Conservation (phyloP, 2,113 vertebrate species). For the Pterocles orientalis region DNA sequence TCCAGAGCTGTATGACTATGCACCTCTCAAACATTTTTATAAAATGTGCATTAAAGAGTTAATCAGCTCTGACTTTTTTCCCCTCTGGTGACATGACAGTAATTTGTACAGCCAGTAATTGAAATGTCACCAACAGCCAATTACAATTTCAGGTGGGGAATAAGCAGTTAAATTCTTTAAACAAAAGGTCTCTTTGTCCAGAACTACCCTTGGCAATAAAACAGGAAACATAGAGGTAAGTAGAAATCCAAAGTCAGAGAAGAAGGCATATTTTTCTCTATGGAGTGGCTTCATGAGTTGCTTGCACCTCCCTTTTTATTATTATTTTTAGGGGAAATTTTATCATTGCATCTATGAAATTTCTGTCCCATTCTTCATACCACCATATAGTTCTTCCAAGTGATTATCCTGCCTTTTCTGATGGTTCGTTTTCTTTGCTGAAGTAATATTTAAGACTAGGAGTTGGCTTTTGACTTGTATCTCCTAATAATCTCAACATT, state of each 20-base stretch:
- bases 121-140: neutral
- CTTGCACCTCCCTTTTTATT: neutral
- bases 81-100: neutral
- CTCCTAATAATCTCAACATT: neutral
- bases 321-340: neutral
- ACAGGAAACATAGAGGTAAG: neutral
- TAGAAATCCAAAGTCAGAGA: neutral
- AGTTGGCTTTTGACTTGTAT: neutral
- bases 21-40: neutral
- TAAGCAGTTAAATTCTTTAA: conserved; percentile 37
- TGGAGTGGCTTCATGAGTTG: neutral
- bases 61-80: neutral
- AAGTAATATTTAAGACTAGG: neutral
- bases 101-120: conserved; percentile 19
- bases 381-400: neutral
- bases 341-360: neutral
- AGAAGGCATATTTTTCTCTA: neutral
- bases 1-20: neutral
- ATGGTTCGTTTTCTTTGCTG: neutral
- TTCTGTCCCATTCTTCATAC: neutral
- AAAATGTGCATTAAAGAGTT: conserved; percentile 4
- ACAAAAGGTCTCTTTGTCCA: conserved; percentile 29
- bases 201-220: conserved; percentile 21
- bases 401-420: neutral
- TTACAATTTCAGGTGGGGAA: conserved; percentile 3